Evolutionary conservation across 2,113 vertebrate species (phyloP).

Genomic region (Bos taurus): DNA sequence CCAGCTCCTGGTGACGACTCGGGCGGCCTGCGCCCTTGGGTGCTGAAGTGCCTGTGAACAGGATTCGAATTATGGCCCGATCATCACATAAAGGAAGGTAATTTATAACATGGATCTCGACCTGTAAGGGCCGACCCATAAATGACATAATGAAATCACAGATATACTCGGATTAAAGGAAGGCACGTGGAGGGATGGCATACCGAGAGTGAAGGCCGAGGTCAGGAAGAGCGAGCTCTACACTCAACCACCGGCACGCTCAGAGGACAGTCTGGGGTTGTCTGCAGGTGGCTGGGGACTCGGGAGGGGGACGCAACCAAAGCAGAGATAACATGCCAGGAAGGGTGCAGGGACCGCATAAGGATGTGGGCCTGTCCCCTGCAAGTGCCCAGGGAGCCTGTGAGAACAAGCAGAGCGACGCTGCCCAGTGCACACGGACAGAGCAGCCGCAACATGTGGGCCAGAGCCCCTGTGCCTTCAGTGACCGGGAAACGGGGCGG

Average conservation of each 20-base stretch:
- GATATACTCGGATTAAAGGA: not conserved
- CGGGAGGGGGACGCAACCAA: fast-evolving
- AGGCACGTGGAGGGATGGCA: not conserved
- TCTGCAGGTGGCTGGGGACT: not conserved
- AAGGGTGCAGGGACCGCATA: fast-evolving
- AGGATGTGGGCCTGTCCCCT: not conserved
- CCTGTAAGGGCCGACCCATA: fast-evolving
- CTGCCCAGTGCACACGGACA: not conserved
- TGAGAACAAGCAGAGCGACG: no score
- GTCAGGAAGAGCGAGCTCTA: not conserved
- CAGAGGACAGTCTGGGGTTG: not conserved
- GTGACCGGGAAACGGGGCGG: not conserved
- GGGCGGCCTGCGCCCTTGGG: not conserved
- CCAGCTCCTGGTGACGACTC: not conserved
- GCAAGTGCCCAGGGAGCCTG: not conserved
- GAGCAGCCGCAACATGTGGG: fast-evolving
- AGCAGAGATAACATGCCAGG: fast-evolving
- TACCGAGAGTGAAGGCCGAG: not conserved
- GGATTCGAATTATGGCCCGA: fast-evolving
- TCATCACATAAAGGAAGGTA: not conserved
- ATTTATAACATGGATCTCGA: no score
- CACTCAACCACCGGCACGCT: not conserved
- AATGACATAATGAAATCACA: not conserved
- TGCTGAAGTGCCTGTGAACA: not conserved
- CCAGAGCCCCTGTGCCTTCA: not conserved